Conservation (phyloP, 2,797 vertebrate species). For the Myoxocephalus aenaeus region DNA sequence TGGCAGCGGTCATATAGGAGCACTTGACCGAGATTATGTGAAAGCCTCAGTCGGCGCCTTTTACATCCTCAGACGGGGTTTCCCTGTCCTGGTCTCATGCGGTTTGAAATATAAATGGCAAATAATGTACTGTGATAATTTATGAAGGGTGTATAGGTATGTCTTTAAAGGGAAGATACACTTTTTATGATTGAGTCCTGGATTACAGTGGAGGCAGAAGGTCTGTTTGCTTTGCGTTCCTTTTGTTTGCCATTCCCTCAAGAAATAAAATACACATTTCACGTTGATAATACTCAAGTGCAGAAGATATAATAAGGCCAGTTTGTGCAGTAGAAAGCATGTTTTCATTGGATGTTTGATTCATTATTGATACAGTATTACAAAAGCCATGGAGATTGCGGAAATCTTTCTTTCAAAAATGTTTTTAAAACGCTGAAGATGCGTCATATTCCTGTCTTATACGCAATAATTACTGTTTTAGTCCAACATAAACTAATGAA, state of each 20-base stretch:
- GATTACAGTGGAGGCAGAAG: background rate
- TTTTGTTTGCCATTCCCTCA: background rate
- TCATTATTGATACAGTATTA: background rate
- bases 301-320: fast-evolving
- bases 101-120: conserved; percentile 38
- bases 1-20: conserved; percentile 69
- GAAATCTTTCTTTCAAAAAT: background rate
- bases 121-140: conserved; percentile 34
- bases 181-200: background rate
- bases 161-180: background rate
- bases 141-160: background rate
- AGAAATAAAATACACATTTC: background rate
- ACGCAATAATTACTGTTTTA: background rate
- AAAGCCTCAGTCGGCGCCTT: conserved; percentile 51
- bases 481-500: too few species aligned
- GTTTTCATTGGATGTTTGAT: background rate
- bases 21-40: conserved; percentile 68
- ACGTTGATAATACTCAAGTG: background rate
- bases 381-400: background rate
- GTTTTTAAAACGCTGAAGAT: background rate
- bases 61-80: conserved; percentile 4
- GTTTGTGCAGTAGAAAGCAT: background rate
- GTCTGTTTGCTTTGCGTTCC: background rate
- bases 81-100: conserved; percentile 27
- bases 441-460: background rate